Evolutionary conservation across 2,888 invertebrate species (phyloP).

Genomic region (Erpobdella octoculata): DNA sequence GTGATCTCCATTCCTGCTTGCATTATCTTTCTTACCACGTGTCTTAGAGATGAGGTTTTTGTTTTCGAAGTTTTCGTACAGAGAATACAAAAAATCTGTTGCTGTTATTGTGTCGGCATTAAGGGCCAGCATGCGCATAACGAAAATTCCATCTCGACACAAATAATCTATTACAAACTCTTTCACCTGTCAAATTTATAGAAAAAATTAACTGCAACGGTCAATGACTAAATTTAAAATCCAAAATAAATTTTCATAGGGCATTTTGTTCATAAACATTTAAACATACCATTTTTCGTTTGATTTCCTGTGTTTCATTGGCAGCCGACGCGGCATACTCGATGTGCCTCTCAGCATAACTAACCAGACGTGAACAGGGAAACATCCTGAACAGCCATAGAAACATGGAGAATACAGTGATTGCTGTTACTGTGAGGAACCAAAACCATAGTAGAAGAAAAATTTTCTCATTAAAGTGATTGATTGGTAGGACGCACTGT

Average conservation of each 20-base stretch:
- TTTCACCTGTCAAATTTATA: slow-evolving; percentile 18
- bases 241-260: too few relatives aligned
- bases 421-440: slow-evolving; percentile 20
- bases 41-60: slow-evolving; percentile 9
- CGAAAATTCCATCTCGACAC: slow-evolving; percentile 26
- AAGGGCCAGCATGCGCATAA: slow-evolving; percentile 23
- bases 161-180: slow-evolving; percentile 23
- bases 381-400: slow-evolving; percentile 18
- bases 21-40: not conserved
- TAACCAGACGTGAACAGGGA: not conserved
- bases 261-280: too few relatives aligned
- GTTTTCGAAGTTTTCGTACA: slow-evolving; percentile 27
- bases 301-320: not conserved
- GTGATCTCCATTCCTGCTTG: not conserved
- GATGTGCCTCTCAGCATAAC: slow-evolving; percentile 19
- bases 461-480: slow-evolving; percentile 31
- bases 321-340: slow-evolving; percentile 1
- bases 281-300: too few relatives aligned
- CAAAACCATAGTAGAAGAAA: slow-evolving; percentile 31
- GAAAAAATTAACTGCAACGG: not conserved
- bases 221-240: too few relatives aligned
- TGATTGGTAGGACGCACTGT: slow-evolving; percentile 31
- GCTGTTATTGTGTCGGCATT: slow-evolving; percentile 31
- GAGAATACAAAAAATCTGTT: slow-evolving; percentile 25
- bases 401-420: slow-evolving; percentile 19